Evolutionary conservation across 2,113 vertebrate genomes (phyloP), one percentile per base, ranked within the genome.

Genomic region (Corythornis vintsioides): DNA sequence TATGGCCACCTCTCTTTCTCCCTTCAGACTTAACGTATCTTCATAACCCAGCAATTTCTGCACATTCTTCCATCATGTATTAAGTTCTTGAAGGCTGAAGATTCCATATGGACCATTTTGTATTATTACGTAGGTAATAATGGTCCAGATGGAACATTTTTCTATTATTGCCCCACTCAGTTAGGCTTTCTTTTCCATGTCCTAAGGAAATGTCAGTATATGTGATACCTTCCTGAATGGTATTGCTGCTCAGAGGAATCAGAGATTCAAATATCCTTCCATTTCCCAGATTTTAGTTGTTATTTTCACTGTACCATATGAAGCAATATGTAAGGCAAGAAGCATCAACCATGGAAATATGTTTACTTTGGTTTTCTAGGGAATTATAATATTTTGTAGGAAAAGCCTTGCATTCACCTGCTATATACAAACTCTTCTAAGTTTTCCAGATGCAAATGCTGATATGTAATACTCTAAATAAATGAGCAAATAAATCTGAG

Each of bases 331-430:
- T 40, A 74, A 93, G 12, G 38, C 43, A 47, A 84, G 65, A 59
- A 86, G 7, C 26, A 73, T 90, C 72, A 82, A 66, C 43, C 25
- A 53, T 6, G 83, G 29, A 74, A 88, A 45, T 11, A 13, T 66
- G 28, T 96, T 95, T 84, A 53, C 48, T 92, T 42, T 94, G 52
- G 60, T 95, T 96, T 96, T 91, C 20, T 92, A 86, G 73, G 52
- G 48, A 89, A 57, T 13, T 67, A 64, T 88, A 55, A 25, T 89
- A 70, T 94, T 97, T 93, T 92, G 73, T 86, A 88, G 55, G 94
- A 93, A 94, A 95, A 94, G 33, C 35, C 45, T 22, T 74, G 90
- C 45, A 9, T 96, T 89, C 78, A 40, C 29, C 24, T 86, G 56
- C n/a, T 66, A 7, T 52, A 26, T 50, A 24, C 69, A 81, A 29